Evolutionary conservation across 1,140 invertebrate species (phyloP), one percentile per base, ranked within the genome.

Genomic region (Amphibalanus amphitrite): DNA sequence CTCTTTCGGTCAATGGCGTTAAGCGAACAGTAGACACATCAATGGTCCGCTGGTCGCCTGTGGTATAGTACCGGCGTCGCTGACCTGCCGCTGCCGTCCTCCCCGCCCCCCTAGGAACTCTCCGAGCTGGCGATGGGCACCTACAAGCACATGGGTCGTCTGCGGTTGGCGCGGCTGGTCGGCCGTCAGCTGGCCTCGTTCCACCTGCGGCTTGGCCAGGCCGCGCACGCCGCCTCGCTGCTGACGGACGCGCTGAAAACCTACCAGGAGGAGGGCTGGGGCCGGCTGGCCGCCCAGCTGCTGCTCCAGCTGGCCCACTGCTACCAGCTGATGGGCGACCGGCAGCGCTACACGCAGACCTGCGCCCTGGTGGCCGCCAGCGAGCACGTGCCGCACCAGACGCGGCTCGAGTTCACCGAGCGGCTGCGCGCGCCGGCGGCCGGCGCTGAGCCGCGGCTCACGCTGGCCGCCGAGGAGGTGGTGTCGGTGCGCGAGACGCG

Each of bases 111-210:
- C 69, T 74, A 86, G 85, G 94, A 97, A 80, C 82, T 97, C 67
- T 91, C 93, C 15, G 95, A 98, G 81, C 81, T 97, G 72, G 93
- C 94, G 0, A 95, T 97, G 86, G 92, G 94, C 67, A 97, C 94
- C 0, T 97, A 92, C 77, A 98, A 98, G 79, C 93, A 97, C 81
- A 93, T 97, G 75, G 88, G 92, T 13, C 85, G 93, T 69, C 83
- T 91, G 71, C 82, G 92, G 73, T 92, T 87, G 64, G 94, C 95
- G 0, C 85, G 92, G 69, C 83, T 90, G 26, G 90, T 97, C 72
- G 95, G 95, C 0, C 85, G 88, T 73, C 90, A 96, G 78, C 79
- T 98, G 28, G 93, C 95, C 0, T 84, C 87, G 30, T 95, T 97
- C 79, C 96, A 97, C 78, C 87, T 92, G 75, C 87, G 91, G 72